Evolutionary conservation across 2,888 invertebrate genomes (phyloP).

Genomic region (Megamerina dolium): DNA sequence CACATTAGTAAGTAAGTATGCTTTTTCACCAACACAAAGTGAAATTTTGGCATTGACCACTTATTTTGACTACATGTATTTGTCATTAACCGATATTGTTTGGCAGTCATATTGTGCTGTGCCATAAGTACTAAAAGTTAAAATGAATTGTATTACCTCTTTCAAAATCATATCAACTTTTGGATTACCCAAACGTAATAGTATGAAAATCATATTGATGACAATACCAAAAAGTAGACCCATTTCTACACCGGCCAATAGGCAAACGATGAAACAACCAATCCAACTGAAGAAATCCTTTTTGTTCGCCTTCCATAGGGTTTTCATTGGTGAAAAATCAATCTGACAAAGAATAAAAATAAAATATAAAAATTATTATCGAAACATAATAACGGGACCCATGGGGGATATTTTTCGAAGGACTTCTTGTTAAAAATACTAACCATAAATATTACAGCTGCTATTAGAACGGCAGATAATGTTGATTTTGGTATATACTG

Average conservation of each 20-base stretch:
- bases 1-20: no score
- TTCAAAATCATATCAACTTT: slow-evolving; percentile 33
- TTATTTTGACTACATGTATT: neutral
- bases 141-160: slow-evolving; percentile 26
- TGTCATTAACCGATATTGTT: no score
- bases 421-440: no score
- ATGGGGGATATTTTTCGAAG: no score
- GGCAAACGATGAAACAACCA: slow-evolving; percentile 63
- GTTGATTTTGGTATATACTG: slow-evolving; percentile 79
- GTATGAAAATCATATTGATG: slow-evolving; percentile 58
- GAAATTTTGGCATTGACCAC: no score
- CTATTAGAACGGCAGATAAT: slow-evolving; percentile 80
- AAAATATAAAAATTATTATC: no score
- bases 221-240: slow-evolving; percentile 70
- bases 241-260: slow-evolving; percentile 68
- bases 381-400: neutral
- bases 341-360: slow-evolving; percentile 45
- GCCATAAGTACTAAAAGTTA: no score
- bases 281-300: slow-evolving; percentile 62
- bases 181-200: slow-evolving; percentile 65
- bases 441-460: slow-evolving; percentile 81
- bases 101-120: no score
- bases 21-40: no score
- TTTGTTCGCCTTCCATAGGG: slow-evolving; percentile 56
- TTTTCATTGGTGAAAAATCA: slow-evolving; percentile 51